These are phyloP conservation scores for Phocides pigmalion DNA, from an alignment of 1,140 invertebrate genomes.

Conservation along the genomic window DNA sequence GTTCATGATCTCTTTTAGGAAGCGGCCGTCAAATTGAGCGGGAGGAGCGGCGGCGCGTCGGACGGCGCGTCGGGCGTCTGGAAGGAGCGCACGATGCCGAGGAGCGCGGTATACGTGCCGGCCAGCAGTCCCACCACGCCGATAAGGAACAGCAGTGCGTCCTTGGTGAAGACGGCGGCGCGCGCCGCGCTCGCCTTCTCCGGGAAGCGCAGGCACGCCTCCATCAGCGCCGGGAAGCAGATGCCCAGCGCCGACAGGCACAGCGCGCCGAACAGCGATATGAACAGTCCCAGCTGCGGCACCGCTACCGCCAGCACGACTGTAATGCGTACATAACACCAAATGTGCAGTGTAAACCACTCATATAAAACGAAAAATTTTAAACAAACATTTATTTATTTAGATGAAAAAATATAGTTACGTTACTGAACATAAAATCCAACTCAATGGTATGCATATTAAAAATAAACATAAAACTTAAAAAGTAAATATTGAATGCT, in stretches of 20 bases:
- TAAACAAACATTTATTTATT: too few relatives aligned
- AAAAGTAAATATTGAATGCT: too few relatives aligned
- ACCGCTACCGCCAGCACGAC: constrained; percentile 88
- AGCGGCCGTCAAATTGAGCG: constrained; percentile 7
- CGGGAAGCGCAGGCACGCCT: constrained; percentile 83
- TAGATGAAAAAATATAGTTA: too few relatives aligned
- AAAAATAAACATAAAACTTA: too few relatives aligned
- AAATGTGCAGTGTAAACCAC: too few relatives aligned
- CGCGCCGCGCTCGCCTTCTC: constrained; percentile 65
- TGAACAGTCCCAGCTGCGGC: constrained; percentile 93
- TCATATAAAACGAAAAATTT: too few relatives aligned
- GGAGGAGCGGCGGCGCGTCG: neutral
- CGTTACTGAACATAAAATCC: too few relatives aligned
- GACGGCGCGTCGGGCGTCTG: constrained; percentile 25
- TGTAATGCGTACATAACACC: neutral
- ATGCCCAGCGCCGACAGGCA: constrained; percentile 94
- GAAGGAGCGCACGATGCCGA: constrained; percentile 84
- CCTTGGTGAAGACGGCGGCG: constrained; percentile 82
- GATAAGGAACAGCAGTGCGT: constrained; percentile 86
- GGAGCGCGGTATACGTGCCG: constrained; percentile 88
- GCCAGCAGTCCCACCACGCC: constrained; percentile 88
- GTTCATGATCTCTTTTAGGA: neutral
- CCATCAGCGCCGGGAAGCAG: constrained; percentile 95
- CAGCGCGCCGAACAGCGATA: constrained; percentile 94
- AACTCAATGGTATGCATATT: too few relatives aligned